phyloP scores from a whole-genome alignment of 2,113 vertebrate genomes.

The Gymnocephalus cernua region DNA sequence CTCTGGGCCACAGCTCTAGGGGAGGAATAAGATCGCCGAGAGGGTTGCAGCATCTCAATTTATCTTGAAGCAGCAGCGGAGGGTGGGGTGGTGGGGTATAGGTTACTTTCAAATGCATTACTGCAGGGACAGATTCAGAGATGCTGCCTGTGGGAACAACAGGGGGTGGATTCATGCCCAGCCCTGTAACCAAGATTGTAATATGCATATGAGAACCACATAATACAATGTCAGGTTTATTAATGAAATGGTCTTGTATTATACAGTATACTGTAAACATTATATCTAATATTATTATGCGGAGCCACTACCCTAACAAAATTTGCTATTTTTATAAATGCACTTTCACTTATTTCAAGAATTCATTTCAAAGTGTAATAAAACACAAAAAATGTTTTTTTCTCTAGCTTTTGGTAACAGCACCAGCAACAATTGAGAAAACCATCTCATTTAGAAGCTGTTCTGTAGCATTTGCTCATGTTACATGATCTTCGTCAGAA shows the following conservation, averaged over 20 bases:
- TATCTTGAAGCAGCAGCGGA: slow-evolving; percentile 56
- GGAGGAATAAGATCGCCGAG: slow-evolving; percentile 68
- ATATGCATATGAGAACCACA: slow-evolving; percentile 18
- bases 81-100: slow-evolving; percentile 14
- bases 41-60: slow-evolving; percentile 72
- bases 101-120: slow-evolving; percentile 77
- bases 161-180: slow-evolving; percentile 18
- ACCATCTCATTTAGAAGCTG: not conserved
- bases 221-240: slow-evolving; percentile 21
- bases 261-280: not conserved
- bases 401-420: not conserved
- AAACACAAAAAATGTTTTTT: not conserved
- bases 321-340: not conserved
- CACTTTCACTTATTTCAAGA: not conserved
- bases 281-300: slow-evolving; percentile 6
- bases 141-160: slow-evolving; percentile 54
- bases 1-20: slow-evolving; percentile 59
- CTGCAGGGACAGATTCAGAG: slow-evolving; percentile 51
- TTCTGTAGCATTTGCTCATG: not conserved
- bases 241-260: slow-evolving; percentile 4
- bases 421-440: slow-evolving; percentile 1
- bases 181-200: not conserved
- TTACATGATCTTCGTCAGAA: not conserved
- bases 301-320: slow-evolving; percentile 3
- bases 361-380: not conserved